Percentiles rank a stretch among this genome's conserved stretches.
phyloP scores from a whole-genome alignment of 2,113 vertebrate species.

The Melanostigma gelatinosum region DNA sequence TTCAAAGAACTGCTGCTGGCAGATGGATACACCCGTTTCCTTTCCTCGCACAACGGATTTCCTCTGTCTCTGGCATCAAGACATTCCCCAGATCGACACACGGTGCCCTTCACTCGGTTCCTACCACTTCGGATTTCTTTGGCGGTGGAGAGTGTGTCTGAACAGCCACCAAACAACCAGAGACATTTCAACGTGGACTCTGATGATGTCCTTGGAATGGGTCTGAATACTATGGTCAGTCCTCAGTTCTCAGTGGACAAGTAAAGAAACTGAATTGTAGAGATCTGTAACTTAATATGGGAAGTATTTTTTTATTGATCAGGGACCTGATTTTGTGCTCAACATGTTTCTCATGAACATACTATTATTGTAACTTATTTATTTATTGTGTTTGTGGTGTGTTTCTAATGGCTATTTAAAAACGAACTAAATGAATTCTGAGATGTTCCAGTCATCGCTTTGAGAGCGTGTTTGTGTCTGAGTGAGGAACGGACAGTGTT shows the following conservation, averaged over 20 bases:
- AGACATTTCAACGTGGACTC: conserved; percentile 64
- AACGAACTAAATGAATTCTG: neutral
- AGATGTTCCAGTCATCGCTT: neutral
- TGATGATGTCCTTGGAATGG: conserved; percentile 72
- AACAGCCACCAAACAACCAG: conserved; percentile 17
- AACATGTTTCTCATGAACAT: neutral
- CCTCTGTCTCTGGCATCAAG: conserved; percentile 75
- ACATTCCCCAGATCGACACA: conserved; percentile 40
- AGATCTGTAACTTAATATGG: neutral
- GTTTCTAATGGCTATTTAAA: conserved; percentile 40
- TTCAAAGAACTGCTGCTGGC: conserved; percentile 79
- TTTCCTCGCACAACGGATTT: conserved; percentile 67
- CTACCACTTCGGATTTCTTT: conserved; percentile 69
- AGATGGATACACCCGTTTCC: conserved; percentile 80
- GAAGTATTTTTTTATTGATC: neutral
- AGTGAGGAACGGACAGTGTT: conserved; percentile 8
- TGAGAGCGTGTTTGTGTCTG: conserved; percentile 8
- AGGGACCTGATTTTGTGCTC: conserved; percentile 9
- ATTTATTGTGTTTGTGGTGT: conserved; percentile 57
- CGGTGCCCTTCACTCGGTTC: conserved; percentile 74
- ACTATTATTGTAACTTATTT: conserved; percentile 52
- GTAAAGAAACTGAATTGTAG: conserved; percentile 5
- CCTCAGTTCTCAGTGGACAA: conserved; percentile 70
- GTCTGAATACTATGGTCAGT: conserved; percentile 54
- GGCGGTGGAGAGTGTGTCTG: conserved; percentile 12